Evolutionary conservation across 2,888 invertebrate species (phyloP).

Genomic region (Toxonevra muliebris): DNA sequence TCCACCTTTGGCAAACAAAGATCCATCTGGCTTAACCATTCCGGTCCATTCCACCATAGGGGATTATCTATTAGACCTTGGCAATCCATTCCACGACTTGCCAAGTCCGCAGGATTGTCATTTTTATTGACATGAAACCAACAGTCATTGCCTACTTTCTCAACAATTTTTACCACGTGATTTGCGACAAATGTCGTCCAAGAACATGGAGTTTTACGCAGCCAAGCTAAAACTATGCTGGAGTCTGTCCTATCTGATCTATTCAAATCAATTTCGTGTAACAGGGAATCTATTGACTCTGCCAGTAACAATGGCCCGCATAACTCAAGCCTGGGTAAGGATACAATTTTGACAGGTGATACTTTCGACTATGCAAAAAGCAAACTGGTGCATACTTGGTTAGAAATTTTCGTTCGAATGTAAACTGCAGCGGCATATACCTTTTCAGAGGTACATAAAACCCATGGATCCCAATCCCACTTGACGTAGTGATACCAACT

Average conservation of each 20-base stretch:
- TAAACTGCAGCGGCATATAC: neutral
- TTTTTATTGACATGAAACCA: no score
- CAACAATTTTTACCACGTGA: no score
- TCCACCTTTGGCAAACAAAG: no score
- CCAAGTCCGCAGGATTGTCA: no score
- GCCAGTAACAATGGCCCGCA: neutral
- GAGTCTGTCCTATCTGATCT: neutral
- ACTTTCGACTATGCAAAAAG: neutral
- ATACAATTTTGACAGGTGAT: neutral
- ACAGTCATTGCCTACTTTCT: no score
- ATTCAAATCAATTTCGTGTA: neutral
- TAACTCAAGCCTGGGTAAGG: neutral
- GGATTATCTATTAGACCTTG: no score
- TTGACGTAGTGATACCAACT: neutral
- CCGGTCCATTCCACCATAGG: no score
- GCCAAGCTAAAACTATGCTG: neutral
- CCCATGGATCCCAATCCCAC: constrained; percentile 7
- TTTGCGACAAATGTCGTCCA: no score
- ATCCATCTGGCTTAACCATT: no score
- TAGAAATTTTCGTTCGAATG: neutral
- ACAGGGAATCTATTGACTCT: neutral
- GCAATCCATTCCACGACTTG: no score
- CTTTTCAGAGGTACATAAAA: no score
- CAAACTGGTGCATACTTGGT: neutral
- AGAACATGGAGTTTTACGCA: constrained; percentile 4